phyloP scores from a whole-genome alignment of 2,797 vertebrate species.

The Ptychadena robeensis region DNA sequence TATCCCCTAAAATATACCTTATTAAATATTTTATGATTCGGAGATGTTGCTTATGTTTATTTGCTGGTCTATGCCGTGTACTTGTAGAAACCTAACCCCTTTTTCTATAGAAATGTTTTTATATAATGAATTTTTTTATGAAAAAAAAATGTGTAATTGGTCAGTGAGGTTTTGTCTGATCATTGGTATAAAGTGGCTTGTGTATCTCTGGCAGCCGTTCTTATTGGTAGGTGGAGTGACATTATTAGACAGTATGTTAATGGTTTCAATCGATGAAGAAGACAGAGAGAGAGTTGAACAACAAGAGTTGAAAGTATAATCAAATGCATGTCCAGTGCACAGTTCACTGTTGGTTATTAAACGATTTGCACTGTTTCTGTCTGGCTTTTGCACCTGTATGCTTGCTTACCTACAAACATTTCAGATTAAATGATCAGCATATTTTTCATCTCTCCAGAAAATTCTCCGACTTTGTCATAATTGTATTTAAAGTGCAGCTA shows the following conservation, averaged over 20 bases:
- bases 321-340: not conserved
- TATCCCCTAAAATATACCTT: slow-evolving; percentile 92
- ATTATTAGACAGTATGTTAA: not conserved
- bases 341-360: no score
- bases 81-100: slow-evolving; percentile 58
- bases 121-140: slow-evolving; percentile 28
- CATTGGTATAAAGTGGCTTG: slow-evolving; percentile 28
- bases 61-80: slow-evolving; percentile 65
- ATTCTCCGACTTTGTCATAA: no score
- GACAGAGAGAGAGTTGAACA: no score
- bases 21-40: slow-evolving; percentile 99
- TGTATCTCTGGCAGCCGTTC: not conserved
- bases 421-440: no score
- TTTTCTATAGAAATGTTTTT: slow-evolving; percentile 28
- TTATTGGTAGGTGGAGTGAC: slow-evolving; percentile 2
- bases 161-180: slow-evolving; percentile 35
- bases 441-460: no score
- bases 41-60: slow-evolving; percentile 69
- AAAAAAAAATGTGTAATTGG: slow-evolving; percentile 7
- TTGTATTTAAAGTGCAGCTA: no score
- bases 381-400: not conserved
- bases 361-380: no score
- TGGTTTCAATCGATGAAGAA: not conserved
- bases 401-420: not conserved
- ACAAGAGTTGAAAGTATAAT: not conserved